Percentiles rank a stretch among this genome's conserved stretches.
phyloP scores from a whole-genome alignment of 2,797 vertebrate genomes.

The Triplophysa bombifrons region DNA sequence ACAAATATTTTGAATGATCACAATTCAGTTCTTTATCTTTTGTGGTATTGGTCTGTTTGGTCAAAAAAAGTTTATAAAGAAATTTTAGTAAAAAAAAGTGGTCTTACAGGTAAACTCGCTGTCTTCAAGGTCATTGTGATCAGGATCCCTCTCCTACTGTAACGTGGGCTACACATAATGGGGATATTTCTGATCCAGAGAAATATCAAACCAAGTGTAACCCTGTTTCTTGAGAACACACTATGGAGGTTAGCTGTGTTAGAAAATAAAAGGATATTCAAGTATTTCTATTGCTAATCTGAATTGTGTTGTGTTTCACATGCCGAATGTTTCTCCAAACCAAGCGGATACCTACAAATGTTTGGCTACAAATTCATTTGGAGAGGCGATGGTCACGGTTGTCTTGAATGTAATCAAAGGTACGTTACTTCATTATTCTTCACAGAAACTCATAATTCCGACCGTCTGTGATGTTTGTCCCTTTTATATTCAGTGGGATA shows the following conservation, averaged over 20 bases:
- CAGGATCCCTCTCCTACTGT: conserved; percentile 79
- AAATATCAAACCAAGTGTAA: conserved; percentile 78
- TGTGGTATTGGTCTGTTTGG: too few relatives aligned
- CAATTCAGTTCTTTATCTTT: background rate
- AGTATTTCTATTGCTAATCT: background rate
- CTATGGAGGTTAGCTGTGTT: conserved; percentile 77
- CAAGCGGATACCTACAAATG: conserved; percentile 86
- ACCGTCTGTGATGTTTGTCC: background rate
- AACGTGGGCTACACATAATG: conserved; percentile 75
- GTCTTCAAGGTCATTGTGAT: conserved; percentile 83
- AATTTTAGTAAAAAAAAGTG: too few relatives aligned
- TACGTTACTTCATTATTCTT: conserved; percentile 55
- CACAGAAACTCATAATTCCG: background rate
- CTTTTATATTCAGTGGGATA: conserved; percentile 78
- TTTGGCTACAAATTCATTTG: conserved; percentile 79
- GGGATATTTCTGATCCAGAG: conserved; percentile 74
- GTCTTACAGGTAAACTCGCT: conserved; percentile 81
- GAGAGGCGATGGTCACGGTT: conserved; percentile 80
- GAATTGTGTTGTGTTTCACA: conserved; percentile 65
- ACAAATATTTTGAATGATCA: background rate
- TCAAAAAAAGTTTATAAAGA: too few relatives aligned
- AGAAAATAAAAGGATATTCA: background rate
- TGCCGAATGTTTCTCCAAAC: conserved; percentile 75
- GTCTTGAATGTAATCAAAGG: conserved; percentile 85
- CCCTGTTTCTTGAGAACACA: conserved; percentile 71